Conservation (phyloP, 2,888 invertebrate genomes). For the Halictus quadricinctus region DNA sequence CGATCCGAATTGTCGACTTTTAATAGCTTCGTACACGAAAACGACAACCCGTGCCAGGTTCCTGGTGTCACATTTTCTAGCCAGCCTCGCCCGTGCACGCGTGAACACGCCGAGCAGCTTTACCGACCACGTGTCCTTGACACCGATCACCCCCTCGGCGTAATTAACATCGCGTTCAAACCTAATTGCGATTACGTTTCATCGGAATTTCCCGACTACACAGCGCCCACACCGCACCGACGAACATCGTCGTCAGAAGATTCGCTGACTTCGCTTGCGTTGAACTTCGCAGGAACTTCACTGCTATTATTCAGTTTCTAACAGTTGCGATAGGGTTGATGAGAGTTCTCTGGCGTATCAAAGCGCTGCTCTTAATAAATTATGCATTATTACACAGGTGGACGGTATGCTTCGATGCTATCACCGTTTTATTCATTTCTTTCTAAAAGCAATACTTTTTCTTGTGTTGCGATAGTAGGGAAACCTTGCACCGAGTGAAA, state of each 20-base stretch:
- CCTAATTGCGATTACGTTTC: constrained; percentile 2
- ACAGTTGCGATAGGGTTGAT: neutral
- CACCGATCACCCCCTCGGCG: constrained; percentile 46
- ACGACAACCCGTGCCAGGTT: constrained; percentile 63
- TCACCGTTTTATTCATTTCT: neutral
- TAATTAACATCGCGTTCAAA: neutral
- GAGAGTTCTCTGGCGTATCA: neutral
- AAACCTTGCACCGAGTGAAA: neutral
- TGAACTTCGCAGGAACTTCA: neutral
- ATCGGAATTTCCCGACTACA: neutral
- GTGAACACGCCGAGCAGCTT: constrained; percentile 41
- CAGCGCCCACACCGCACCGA: neutral
- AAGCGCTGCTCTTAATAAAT: neutral
- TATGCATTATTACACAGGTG: too few species aligned
- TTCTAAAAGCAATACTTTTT: too few species aligned
- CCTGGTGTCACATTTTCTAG: constrained; percentile 57
- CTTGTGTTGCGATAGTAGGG: too few species aligned
- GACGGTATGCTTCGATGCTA: too few species aligned
- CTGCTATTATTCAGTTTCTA: neutral
- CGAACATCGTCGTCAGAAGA: neutral
- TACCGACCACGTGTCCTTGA: constrained; percentile 58
- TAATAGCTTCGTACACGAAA: constrained; percentile 68
- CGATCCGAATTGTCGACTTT: constrained; percentile 59
- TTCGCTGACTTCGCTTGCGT: neutral
- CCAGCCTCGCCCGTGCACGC: constrained; percentile 37